Conservation (phyloP, 1,140 invertebrate genomes). For the Aphidius gifuensis region DNA sequence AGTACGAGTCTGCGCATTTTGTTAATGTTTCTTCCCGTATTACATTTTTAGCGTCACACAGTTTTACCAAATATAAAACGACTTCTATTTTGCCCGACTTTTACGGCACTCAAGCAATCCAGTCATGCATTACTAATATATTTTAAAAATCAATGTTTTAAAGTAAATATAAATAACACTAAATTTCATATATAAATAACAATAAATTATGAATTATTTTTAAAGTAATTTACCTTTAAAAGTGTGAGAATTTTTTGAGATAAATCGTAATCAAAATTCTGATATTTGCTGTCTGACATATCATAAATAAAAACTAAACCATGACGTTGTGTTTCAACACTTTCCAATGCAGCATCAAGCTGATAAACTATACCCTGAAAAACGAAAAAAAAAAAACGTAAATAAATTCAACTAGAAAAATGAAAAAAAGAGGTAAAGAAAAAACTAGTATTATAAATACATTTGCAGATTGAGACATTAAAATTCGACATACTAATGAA, state of each 20-base stretch:
- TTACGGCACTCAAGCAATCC: too few species aligned
- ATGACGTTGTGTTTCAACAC: conserved; percentile 85
- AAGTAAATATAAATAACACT: not conserved
- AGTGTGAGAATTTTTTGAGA: conserved; percentile 96
- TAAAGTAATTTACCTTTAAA: conserved; percentile 74
- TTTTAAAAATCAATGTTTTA: too few species aligned
- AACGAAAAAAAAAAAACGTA: not conserved
- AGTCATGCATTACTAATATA: too few species aligned
- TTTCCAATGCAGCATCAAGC: conserved; percentile 90
- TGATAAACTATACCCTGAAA: conserved; percentile 88
- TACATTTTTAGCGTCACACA: conserved; percentile 18
- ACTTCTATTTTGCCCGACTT: too few species aligned
- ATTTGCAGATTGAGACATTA: too few species aligned
- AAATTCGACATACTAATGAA: too few species aligned
- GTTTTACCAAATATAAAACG: conserved; percentile 9
- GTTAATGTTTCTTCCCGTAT: not conserved
- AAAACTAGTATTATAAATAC: too few species aligned
- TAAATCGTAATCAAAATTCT: conserved; percentile 96
- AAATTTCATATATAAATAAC: not conserved
- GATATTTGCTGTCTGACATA: conserved; percentile 97
- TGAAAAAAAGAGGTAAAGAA: too few species aligned
- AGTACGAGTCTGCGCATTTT: conserved; percentile 20
- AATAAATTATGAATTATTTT: not conserved
- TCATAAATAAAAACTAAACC: conserved; percentile 98
- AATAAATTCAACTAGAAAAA: not conserved